Evolutionary conservation across 2,797 vertebrate genomes (phyloP), one percentile per base, ranked within the genome.

Genomic region (Rousettus madagascariensis): DNA sequence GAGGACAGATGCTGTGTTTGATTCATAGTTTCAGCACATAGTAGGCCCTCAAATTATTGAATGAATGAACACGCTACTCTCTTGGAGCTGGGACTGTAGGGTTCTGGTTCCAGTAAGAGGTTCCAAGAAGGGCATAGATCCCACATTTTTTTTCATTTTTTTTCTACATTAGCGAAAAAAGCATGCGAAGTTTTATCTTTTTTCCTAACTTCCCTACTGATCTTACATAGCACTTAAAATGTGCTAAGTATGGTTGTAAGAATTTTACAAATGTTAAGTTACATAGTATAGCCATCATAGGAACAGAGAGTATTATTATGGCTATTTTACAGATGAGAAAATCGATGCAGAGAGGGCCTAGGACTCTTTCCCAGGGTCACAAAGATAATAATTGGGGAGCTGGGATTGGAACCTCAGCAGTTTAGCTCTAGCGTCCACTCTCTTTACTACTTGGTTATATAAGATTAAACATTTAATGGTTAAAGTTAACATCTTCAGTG

Each of bases 231-330:
- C 38, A 80, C 26, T 86, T 66, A 84, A 2, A 87, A 41, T 41
- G 24, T 87, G 36, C 82, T 90, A 69, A n/a, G 28, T 79, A 77
- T 17, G 8, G 20, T 59, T 92, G 43, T 82, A 85, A 94, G 46
- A 90, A 69, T 91, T 84, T 74, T 86, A 77, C 75, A 78, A 86
- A 72, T 88, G 92, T 33, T 77, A 92, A 78, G n/a, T 72, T 61
- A 51, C 46, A 38, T 66, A 75, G 83, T 91, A 68, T 36, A 91
- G 19, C 28, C 36, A 77, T 82, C 49, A 69, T 20, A 77, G 63
- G 38, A 92, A 19, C 38, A 85, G 65, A 22, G 36, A 41, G 8
- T 89, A 77, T 51, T 87, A 85, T 68, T 93, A 85, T 83, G 20
- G 41, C 26, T 74, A 33, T 86, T 83, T 94, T 91, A 95, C 33